Evolutionary conservation across 2,113 vertebrate genomes (phyloP), one percentile per base, ranked within the genome.

Genomic region (Tor tambroides): DNA sequence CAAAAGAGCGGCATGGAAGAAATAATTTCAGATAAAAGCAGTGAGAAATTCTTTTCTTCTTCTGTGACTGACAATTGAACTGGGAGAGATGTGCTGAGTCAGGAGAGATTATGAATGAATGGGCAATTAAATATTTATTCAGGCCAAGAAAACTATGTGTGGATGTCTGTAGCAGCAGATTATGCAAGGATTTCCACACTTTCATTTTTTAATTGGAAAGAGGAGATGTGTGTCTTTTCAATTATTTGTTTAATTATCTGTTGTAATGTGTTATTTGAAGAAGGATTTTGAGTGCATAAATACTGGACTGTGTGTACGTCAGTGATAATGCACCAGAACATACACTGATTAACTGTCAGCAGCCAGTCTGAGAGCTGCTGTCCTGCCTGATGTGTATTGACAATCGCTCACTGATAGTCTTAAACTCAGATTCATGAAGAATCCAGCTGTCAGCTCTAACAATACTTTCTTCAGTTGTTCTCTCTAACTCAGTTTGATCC

Each of bases 371-470:
- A 88, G 87, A 88, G 5, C 3, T 84, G 80, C 9, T 61, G 84
- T 35, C 91, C 87, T 85, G 90, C 91, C 88, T 80, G 90, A 93
- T 93, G 92, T 88, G 38, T 54, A 80, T 49, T 86, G 80, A 93
- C 92, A 91, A 49, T 56, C 49, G 59, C 92, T 92, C 85, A 83
- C 71, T 80, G 81, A 51, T 79, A 88, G 92, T 92, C 90, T 87
- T 88, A 59, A 19, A 46, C 87, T 89, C 87, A 5, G 41, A 88
- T 85, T 91, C 59, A 89, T 41, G 89, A 67, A 91, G 92, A 92
- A 88, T 59, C 90, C 72, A 26, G 84, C 76, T 49, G 69, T 83
- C 83, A 88, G 59, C 71, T 30, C 28, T 21, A 88, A 59, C 17
- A 79, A 79, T 79, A 28, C 46, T 32, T 23, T 32, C 30, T 63